Conservation (phyloP, 2,113 vertebrate species). For the Upupa epops region DNA sequence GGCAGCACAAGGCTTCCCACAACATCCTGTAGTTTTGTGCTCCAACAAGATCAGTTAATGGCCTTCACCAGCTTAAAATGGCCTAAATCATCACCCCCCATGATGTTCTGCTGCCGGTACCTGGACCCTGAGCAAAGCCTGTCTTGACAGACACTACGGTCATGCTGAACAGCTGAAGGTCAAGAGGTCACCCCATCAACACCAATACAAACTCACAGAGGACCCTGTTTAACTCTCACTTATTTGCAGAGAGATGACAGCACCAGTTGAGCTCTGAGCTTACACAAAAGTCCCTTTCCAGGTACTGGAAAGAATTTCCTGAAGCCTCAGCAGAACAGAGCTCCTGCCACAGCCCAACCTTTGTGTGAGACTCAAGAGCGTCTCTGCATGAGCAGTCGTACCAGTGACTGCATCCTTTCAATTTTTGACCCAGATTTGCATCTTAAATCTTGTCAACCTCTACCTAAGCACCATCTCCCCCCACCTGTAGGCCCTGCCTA, state of each 20-base stretch:
- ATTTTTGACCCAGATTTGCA: constrained; percentile 62
- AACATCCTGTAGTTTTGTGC: background rate
- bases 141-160: background rate
- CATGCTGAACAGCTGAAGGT: background rate
- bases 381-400: constrained; percentile 11
- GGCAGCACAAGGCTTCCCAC: background rate
- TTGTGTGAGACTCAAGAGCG: constrained; percentile 24
- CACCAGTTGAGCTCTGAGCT: constrained; percentile 45
- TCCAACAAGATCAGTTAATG: background rate
- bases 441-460: constrained; percentile 51
- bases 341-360: constrained; percentile 19
- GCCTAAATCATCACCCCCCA: background rate
- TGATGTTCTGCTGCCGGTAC: background rate
- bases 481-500: background rate
- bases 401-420: constrained; percentile 43
- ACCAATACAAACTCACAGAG: background rate
- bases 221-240: constrained; percentile 35
- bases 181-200: background rate
- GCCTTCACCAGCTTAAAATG: background rate
- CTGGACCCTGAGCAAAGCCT: background rate
- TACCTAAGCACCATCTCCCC: background rate
- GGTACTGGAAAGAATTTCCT: constrained; percentile 35
- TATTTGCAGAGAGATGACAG: constrained; percentile 22
- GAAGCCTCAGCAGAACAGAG: background rate
- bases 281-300: constrained; percentile 58